These are phyloP conservation scores for Toxonevra muliebris DNA, from an alignment of 2,888 invertebrate species.

Conservation along the genomic window DNA sequence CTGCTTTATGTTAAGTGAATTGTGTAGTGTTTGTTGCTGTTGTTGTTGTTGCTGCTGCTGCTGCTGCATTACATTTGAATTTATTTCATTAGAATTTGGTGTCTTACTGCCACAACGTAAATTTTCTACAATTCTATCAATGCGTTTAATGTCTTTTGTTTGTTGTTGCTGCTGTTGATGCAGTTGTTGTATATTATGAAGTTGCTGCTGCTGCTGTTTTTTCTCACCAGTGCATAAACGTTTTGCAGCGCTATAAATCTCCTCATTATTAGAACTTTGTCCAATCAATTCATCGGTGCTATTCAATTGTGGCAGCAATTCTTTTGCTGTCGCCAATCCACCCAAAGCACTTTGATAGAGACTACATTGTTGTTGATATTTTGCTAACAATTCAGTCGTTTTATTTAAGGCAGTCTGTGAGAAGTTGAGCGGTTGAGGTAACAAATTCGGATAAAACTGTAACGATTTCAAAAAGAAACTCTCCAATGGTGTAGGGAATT, in stretches of 20 bases:
- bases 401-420: conserved; percentile 64
- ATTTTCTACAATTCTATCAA: conserved; percentile 65
- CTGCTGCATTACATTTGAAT: conserved; percentile 20
- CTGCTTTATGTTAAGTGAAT: conserved; percentile 36
- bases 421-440: conserved; percentile 64
- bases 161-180: conserved; percentile 38
- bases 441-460: conserved; percentile 63
- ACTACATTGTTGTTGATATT: conserved; percentile 64
- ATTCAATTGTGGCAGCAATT: conserved; percentile 29
- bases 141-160: conserved; percentile 62
- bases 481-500: conserved; percentile 60
- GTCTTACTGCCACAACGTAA: conserved; percentile 48
- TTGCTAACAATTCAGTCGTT: conserved; percentile 61
- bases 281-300: conserved; percentile 24
- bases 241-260: conserved; percentile 48
- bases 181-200: conserved; percentile 32
- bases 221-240: conserved; percentile 49
- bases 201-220: conserved; percentile 36
- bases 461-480: conserved; percentile 64
- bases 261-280: conserved; percentile 34
- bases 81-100: conserved; percentile 20
- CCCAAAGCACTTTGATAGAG: conserved; percentile 53
- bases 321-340: conserved; percentile 34
- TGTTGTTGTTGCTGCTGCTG: conserved; percentile 48
- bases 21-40: conserved; percentile 46